Evolutionary conservation across 2,113 vertebrate genomes (phyloP).

Genomic region (Polypterus bichir): DNA sequence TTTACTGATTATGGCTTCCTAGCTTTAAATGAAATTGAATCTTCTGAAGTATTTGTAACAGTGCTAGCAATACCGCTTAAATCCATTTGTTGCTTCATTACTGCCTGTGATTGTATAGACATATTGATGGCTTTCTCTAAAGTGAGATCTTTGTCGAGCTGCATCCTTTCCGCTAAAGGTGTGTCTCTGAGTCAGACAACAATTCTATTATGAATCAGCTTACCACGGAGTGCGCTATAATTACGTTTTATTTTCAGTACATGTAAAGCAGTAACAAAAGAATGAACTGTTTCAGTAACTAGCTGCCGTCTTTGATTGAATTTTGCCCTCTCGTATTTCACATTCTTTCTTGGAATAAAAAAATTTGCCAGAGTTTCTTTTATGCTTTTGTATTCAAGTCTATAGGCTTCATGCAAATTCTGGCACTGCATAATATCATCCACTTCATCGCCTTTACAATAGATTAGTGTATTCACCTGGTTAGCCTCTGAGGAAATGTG

Average conservation of each 20-base stretch:
- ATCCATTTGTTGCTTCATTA: background rate
- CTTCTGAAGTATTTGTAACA: background rate
- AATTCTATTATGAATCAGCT: background rate
- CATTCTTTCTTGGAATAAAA: background rate
- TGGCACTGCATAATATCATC: background rate
- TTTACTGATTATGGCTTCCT: background rate
- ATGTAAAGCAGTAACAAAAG: background rate
- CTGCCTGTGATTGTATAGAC: background rate
- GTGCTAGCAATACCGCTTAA: background rate
- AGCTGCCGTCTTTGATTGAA: background rate
- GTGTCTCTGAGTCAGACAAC: background rate
- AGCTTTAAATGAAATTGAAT: background rate
- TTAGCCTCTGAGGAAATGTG: background rate
- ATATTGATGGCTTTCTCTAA: constrained; percentile 1
- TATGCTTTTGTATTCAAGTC: background rate
- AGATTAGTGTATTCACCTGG: constrained; percentile 1
- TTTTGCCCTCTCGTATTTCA: background rate
- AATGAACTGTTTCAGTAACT: background rate
- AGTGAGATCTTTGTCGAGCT: background rate
- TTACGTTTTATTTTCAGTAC: background rate
- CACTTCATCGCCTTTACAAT: background rate
- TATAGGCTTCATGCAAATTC: background rate
- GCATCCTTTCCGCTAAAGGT: background rate
- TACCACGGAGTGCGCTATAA: background rate
- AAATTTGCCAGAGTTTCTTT: background rate